Base-by-base conservation (phyloP, 2,797 vertebrate species). In the Rhyacichthys aspro region DNA sequence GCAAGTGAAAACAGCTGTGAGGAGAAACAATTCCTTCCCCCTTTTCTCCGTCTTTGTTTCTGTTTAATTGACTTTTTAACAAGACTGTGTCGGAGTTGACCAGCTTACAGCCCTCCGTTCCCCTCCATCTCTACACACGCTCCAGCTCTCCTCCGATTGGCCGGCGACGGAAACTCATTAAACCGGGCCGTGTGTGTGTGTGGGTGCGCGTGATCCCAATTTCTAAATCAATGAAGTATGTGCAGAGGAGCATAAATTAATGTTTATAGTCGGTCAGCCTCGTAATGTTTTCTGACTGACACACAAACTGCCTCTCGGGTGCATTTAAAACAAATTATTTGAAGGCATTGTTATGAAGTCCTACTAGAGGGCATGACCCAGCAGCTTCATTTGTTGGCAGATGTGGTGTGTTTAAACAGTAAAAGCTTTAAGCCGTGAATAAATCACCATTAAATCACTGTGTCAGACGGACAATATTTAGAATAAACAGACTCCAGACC, bases 1-100 rank as follows among this genome's bases (percentile, higher is more conserved):
- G 71, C 58, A 59, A 74, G 63, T 2, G 12, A 60, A 83, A 84
- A 81, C 63, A 74, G 74, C 80, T 81, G 56, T 53, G 1, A 77
- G 73, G 74, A 76, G 70, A 81, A 81, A 75, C 70, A 62, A 48
- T 52, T 46, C 55, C 15, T 43, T 9, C 41, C 18, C 41, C 38
- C 23, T 5, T 15, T 42, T 53, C 57, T 65, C 39, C 53, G 15
- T 74, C 79, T 89, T 89, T 89, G 86, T 89, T 89, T 88, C 78
- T 70, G 75, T 88, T 90, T 90, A 90, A 91, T 90, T 90, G 83
- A 89, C 86, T 89, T 91, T 92, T 91, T 90, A 90, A 91, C 84
- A 81, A 89, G 89, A 79, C 76, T 67, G 58, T 72, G 85, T 81
- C 88, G 83, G 80, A 69, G 78, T 72, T 85, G 84, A 84, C 77